These are phyloP conservation scores for Vimba vimba DNA, from an alignment of 2,113 vertebrate species.

Conservation along the genomic window DNA sequence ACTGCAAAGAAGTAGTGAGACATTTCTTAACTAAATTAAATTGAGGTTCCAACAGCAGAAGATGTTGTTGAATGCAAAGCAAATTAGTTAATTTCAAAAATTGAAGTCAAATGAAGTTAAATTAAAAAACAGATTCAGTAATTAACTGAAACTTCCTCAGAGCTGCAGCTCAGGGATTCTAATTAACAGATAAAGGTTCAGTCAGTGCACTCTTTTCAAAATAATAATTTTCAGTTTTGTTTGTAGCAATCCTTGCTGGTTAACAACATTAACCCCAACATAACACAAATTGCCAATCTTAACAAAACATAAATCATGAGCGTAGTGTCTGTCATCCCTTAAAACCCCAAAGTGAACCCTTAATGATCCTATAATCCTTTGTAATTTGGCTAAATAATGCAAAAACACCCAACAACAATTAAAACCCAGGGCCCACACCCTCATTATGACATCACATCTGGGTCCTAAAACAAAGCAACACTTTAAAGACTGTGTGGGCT, in stretches of 20 bases:
- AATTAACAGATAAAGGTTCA: slow-evolving; percentile 28
- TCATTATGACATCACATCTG: slow-evolving; percentile 19
- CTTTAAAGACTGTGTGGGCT: slow-evolving; percentile 29
- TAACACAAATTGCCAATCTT: neutral
- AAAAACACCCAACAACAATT: neutral
- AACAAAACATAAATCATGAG: slow-evolving; percentile 9
- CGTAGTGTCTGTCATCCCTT: neutral
- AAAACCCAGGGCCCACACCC: neutral
- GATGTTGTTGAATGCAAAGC: neutral
- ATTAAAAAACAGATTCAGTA: neutral
- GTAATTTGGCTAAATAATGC: neutral
- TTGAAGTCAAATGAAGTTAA: neutral
- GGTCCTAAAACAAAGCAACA: slow-evolving; percentile 35
- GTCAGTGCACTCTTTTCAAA: neutral
- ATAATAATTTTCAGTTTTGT: slow-evolving; percentile 9
- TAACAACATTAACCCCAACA: slow-evolving; percentile 7
- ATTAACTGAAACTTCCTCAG: neutral
- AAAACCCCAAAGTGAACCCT: neutral
- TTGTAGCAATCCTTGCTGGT: neutral
- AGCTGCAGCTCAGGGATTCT: neutral
- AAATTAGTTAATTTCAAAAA: neutral
- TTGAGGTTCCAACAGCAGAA: neutral
- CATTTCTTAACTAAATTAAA: neutral
- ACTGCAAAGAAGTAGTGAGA: neutral
- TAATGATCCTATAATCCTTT: neutral